Base-by-base conservation (phyloP, 1,140 invertebrate genomes). In the Lucilia cuprina region DNA sequence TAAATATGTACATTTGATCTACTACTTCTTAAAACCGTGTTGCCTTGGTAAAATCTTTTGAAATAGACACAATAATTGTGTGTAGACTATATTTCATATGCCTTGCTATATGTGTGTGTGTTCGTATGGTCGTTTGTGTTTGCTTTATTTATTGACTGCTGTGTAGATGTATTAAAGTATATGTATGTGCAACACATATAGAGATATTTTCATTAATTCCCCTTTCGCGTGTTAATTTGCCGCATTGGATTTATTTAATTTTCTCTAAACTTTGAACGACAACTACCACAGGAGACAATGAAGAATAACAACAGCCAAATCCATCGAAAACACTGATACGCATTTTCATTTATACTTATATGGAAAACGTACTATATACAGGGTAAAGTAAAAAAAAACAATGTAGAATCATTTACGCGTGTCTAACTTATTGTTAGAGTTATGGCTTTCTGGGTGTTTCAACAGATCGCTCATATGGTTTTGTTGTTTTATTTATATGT, bases 241-340 rank as follows among this genome's bases (percentile, higher is more conserved):
- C 77, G 34, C 77, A 80, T 80, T 80, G 41, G 77, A 80, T 80
- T 80, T 80, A 80, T 80, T 80, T 80, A 80, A 80, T 80, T 80
- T 80, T 80, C 77, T 77, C 74, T 25, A 47, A 80, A 50, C 21
- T 50, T 49, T 55, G 50, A 55, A 55, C 50, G 50, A 55, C 50
- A 55, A 55, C 65, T 21, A 70, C 65, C 65, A 70, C 65, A 70
- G 65, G 65, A 70, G 65, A 70, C 65, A 70, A 70, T 70, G 65
- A 70, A 70, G 55, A n/a, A 60, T n/a, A 60, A n/a, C 19, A 70
- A 25, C 65, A 70, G 10, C 65, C 9, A 21, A 70, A 25, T 5
- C 65, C 12, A 70, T 5, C 12, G 60, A 49, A 55, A n/a, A 55
- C 41, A 41, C 41, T 41, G 2, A 7, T 41, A 10, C 41, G 10